phyloP scores from a whole-genome alignment of 23 tunicate genomes.

The Phallusia fumigata region DNA sequence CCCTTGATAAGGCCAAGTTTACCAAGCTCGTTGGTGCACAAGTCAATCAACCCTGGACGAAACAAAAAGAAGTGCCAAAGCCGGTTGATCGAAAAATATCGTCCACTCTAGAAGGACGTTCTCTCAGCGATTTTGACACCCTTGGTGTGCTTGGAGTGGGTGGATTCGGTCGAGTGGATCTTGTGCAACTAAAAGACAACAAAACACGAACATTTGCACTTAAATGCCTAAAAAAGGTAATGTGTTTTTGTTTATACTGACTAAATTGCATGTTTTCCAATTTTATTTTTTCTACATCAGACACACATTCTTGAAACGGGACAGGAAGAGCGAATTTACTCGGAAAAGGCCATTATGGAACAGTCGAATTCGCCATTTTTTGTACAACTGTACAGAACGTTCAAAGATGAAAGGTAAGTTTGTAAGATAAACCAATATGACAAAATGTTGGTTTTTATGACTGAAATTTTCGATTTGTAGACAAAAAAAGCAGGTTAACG shows the following conservation, averaged over 20 bases:
- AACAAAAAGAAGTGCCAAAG: not conserved
- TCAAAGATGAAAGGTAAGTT: conserved; percentile 30
- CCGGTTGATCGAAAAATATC: not conserved
- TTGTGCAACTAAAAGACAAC: conserved; percentile 13
- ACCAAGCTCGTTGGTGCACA: conserved; percentile 32
- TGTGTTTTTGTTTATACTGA: not conserved
- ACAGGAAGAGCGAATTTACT: conserved; percentile 41
- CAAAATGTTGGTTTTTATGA: no score
- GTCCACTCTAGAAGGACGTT: conserved; percentile 11
- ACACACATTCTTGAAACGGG: conserved; percentile 37
- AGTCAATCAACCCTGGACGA: conserved; percentile 16
- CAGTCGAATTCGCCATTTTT: conserved; percentile 32
- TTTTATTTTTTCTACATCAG: not conserved
- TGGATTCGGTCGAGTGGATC: conserved; percentile 75
- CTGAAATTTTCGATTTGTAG: no score
- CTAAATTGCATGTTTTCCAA: not conserved
- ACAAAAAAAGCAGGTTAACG: no score
- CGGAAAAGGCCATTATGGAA: conserved; percentile 39
- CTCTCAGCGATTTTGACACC: conserved; percentile 34
- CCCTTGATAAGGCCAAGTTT: conserved; percentile 50
- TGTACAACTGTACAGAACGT: conserved; percentile 43
- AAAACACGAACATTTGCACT: conserved; percentile 41
- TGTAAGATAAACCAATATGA: not conserved
- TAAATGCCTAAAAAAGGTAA: conserved; percentile 66
- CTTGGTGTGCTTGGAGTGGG: conserved; percentile 48